Base-by-base conservation (phyloP, 2,113 vertebrate species). In the Misgurnus anguillicaudatus region DNA sequence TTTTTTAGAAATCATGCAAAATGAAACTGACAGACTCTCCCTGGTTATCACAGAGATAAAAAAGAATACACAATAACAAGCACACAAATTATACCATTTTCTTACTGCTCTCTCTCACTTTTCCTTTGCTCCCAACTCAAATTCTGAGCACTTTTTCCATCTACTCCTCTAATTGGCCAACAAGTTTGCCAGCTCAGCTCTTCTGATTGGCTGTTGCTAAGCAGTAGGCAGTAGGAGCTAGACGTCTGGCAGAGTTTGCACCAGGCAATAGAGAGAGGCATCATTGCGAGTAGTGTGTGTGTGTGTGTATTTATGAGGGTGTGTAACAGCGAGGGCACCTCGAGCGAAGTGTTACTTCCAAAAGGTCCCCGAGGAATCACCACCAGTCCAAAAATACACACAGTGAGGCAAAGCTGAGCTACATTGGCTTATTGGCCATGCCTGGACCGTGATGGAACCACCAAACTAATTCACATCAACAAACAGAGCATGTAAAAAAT, bases 191-290 rank as follows among this genome's bases (percentile, higher is more conserved):
- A 24, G 84, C 86, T 81, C 61, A 81, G 86, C 81, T 83, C 73
- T 79, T 85, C 79, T 87, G 88, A 90, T 93, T 92, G 91, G 91
- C 90, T 94, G 93, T 94, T 93, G 93, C 92, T 93, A 93, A 94
- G 93, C 91, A 92, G 92, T 92, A 86, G 87, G 91, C 87, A 89
- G 89, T 85, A 82, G 85, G 89, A 92, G 88, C 86, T 87, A 88
- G 87, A 85, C 86, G 81, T 86, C 84, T 86, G 88, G 75, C 87
- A 87, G 79, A 81, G 74, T 80, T 77, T 85, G 85, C 87, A 75
- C 83, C 77, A 81, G 84, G 85, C 89, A 88, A 67, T 39, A 58
- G 73, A 75, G 70, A 70, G 62, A 61, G 42, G 72, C 73, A 77
- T 75, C 70, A 69, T 39, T 53, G 75, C 55, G 62, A 73, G 61